Evolutionary conservation across 1,140 invertebrate genomes (phyloP).

Genomic region (Aphaenogaster floridana): DNA sequence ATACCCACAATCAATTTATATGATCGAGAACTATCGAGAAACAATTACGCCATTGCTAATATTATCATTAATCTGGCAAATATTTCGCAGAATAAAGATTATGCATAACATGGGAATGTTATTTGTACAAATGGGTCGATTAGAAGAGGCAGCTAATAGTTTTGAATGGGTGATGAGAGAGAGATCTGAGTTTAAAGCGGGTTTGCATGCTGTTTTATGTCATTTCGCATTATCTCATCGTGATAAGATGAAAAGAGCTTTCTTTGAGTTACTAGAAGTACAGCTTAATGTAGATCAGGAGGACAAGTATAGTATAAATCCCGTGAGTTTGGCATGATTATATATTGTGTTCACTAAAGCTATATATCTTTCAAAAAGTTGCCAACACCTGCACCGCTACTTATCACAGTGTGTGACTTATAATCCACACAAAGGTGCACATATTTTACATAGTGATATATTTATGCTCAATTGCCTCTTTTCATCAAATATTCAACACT

Average conservation of each 20-base stretch:
- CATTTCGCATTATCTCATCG: conserved; percentile 97
- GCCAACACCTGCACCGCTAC: conserved; percentile 24
- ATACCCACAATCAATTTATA: neutral
- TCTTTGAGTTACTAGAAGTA: conserved; percentile 96
- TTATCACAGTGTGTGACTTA: conserved; percentile 4
- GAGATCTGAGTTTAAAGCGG: conserved; percentile 94
- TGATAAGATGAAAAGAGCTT: conserved; percentile 97
- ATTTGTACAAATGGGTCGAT: conserved; percentile 98
- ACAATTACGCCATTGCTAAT: neutral
- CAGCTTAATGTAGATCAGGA: conserved; percentile 94
- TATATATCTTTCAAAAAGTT: conserved; percentile 10
- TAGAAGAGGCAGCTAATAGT: conserved; percentile 97
- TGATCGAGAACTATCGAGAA: neutral
- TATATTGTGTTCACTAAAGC: neutral
- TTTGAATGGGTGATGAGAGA: conserved; percentile 99
- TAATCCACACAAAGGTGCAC: conserved; percentile 27
- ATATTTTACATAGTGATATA: conserved; percentile 8
- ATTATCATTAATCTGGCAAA: conserved; percentile 60
- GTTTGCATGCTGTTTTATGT: conserved; percentile 97
- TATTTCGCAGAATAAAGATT: conserved; percentile 94
- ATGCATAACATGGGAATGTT: conserved; percentile 99
- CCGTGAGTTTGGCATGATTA: conserved; percentile 79
- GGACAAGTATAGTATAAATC: conserved; percentile 90
- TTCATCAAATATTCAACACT: conserved; percentile 1
- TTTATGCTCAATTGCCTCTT: conserved; percentile 10